Conservation (phyloP, 2,888 invertebrate species). For the Buathra laborator region DNA sequence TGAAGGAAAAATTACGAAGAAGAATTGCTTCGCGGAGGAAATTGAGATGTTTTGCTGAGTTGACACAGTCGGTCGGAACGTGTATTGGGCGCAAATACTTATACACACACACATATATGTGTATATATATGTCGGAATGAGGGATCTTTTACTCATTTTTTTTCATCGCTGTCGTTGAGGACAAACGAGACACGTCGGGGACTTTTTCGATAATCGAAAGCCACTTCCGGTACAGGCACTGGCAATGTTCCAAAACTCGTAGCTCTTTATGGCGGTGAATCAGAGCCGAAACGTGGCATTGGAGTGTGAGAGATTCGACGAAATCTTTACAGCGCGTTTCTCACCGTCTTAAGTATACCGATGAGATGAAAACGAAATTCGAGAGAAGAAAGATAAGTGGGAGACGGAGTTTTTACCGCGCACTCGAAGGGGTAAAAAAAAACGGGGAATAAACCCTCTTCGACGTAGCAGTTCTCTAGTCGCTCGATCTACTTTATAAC, state of each 20-base stretch:
- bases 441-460: background rate
- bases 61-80: slow-evolving; percentile 40
- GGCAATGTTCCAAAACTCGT: slow-evolving; percentile 70
- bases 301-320: slow-evolving; percentile 7
- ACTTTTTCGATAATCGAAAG: slow-evolving; percentile 68
- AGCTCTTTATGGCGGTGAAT: slow-evolving; percentile 48
- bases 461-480: background rate
- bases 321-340: slow-evolving; percentile 13
- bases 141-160: background rate
- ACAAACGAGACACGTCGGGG: slow-evolving; percentile 41
- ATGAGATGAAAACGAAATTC: slow-evolving; percentile 15
- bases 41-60: slow-evolving; percentile 7
- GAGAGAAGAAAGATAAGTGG: slow-evolving; percentile 24
- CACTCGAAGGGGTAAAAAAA: background rate
- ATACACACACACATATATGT: background rate
- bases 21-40: slow-evolving; percentile 10
- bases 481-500: background rate
- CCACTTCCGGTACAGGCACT: slow-evolving; percentile 69
- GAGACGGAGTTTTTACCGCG: background rate
- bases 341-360: background rate
- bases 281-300: slow-evolving; percentile 23
- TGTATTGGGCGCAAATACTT: background rate
- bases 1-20: slow-evolving; percentile 22
- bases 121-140: background rate
- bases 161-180: slow-evolving; percentile 9